A percentile compares a stretch with the other conserved stretches of the same genome.
These are phyloP conservation scores for Eidolon dupreanum DNA, from an alignment of 2,797 vertebrate genomes.

Conservation along the genomic window DNA sequence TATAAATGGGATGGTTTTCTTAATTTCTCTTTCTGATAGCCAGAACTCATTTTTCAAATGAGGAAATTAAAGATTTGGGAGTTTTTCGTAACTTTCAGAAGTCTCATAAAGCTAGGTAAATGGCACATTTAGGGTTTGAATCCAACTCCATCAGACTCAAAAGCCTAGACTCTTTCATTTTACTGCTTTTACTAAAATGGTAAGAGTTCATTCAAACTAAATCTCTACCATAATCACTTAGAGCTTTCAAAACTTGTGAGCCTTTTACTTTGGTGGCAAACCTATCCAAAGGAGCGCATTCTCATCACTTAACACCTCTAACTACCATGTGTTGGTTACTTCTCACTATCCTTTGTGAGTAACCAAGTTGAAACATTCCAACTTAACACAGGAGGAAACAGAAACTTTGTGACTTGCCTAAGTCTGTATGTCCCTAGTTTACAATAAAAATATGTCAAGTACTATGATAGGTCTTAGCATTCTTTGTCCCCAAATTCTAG, in stretches of 20 bases:
- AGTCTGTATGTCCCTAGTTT: neutral
- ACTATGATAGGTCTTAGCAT: neutral
- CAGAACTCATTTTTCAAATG: neutral
- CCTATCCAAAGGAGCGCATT: neutral
- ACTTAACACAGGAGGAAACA: neutral
- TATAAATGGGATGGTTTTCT: too few species aligned
- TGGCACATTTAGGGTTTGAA: neutral
- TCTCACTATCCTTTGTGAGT: neutral
- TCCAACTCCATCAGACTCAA: neutral
- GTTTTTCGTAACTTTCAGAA: neutral
- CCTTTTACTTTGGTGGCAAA: neutral
- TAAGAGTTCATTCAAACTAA: neutral
- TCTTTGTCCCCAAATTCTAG: neutral
- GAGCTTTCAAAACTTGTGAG: neutral
- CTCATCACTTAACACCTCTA: neutral
- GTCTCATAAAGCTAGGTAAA: neutral
- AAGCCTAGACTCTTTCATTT: neutral
- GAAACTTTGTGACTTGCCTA: neutral
- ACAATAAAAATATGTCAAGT: neutral
- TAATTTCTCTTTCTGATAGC: neutral
- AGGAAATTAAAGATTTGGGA: neutral
- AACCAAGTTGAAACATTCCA: neutral
- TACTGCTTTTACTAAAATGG: neutral
- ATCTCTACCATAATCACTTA: neutral
- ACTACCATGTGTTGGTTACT: neutral